Percentiles rank a stretch among this genome's conserved stretches.
Conservation (phyloP, 2,113 vertebrate species). For the Podarcis cretensis region DNA sequence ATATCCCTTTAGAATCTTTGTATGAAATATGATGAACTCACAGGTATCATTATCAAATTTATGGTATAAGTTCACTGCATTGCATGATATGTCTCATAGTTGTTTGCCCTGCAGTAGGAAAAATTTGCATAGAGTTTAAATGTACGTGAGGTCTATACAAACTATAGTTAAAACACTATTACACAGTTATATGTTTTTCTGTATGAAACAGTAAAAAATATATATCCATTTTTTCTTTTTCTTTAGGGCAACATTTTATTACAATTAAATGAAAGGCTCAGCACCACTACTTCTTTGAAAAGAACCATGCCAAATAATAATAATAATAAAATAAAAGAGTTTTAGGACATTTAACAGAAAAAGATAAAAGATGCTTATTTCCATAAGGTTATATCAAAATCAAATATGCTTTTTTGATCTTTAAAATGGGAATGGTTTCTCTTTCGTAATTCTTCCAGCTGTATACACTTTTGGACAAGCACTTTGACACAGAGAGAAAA, state of each 20-base stretch:
- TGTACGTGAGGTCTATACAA: conserved; percentile 68
- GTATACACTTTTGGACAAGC: conserved; percentile 34
- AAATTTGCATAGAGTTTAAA: conserved; percentile 74
- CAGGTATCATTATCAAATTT: conserved; percentile 72
- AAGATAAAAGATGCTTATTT: conserved; percentile 46
- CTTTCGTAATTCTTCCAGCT: conserved; percentile 49
- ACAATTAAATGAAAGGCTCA: conserved; percentile 76
- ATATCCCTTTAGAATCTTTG: conserved; percentile 19
- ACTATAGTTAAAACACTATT: conserved; percentile 77
- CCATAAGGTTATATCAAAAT: conserved; percentile 39
- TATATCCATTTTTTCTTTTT: conserved; percentile 63
- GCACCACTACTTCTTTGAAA: conserved; percentile 71
- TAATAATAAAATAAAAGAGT: conserved; percentile 28
- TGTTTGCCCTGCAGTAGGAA: conserved; percentile 73
- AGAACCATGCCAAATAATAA: conserved; percentile 62
- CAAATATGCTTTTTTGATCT: conserved; percentile 32
- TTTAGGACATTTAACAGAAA: conserved; percentile 55
- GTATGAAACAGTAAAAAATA: conserved; percentile 70
- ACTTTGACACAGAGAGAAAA: conserved; percentile 40
- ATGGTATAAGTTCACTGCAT: conserved; percentile 61
- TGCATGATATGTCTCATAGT: conserved; percentile 61
- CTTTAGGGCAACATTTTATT: conserved; percentile 76
- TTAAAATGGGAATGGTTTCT: conserved; percentile 51
- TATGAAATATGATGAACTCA: conserved; percentile 71
- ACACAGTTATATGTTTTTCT: conserved; percentile 68